Base-by-base conservation (phyloP, 2,113 vertebrate genomes). In the Acrocephalus arundinaceus region DNA sequence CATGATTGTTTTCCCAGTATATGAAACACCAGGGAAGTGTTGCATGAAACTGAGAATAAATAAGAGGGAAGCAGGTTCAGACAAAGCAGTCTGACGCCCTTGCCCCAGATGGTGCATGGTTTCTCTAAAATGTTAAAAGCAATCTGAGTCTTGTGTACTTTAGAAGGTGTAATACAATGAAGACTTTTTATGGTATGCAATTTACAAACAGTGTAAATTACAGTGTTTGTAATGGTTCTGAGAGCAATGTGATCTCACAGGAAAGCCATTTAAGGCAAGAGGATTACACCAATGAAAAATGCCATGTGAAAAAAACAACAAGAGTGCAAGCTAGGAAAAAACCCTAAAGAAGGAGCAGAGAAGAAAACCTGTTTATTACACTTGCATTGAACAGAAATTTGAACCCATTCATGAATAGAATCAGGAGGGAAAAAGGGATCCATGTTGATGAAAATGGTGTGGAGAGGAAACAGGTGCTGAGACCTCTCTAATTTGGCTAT, bases 11-110 rank as follows among this genome's bases (percentile, higher is more conserved):
- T 93, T 94, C 35, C 68, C 43, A 55, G 83, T 81, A 52, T 67
- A 68, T 31, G 41, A 79, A 93, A 84, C 61, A 90, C 63, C 2
- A 23, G 16, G 41, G 73, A 94, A 74, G 30, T 78, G 83, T 92
- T 77, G 59, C 43, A 86, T 78, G 57, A 86, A 97, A 46, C 83
- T 86, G 91, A 81, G 80, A 90, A 94, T 67, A 94, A 90, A 73
- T 74, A 85, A 91, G 33, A 85, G 45, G 41, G 71, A 93, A 93
- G 49, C 49, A 57, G 57, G 61, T 75, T 93, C 68, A 96, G 90
- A 92, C 80, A 93, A 93, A 89, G 91, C 83, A 92, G 68, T 81
- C 94, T 93, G 93, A 67, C 2, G 0, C 84, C 65, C 73, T 87
- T 96, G 48, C 68, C 73, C 67, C 80, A 94, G 88, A 95, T 90